Conservation (phyloP, 1,140 invertebrate species). For the Drosophila oshimai region DNA sequence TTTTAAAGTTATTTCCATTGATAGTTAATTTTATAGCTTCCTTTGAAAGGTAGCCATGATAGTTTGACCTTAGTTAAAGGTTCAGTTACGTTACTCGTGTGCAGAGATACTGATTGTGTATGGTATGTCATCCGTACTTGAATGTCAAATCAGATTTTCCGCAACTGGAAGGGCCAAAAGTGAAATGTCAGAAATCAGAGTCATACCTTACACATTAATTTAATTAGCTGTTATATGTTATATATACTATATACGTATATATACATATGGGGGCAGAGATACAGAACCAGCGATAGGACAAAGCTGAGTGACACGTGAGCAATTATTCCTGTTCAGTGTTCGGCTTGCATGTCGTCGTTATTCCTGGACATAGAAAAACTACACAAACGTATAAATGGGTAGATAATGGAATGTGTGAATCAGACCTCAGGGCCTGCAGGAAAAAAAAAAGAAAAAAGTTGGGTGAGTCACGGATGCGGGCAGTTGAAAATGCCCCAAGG, state of each 20-base stretch:
- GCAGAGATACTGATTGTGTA: neutral
- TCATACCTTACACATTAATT: conserved; percentile 65
- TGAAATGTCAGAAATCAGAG: conserved; percentile 60
- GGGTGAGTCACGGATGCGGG: conserved; percentile 51
- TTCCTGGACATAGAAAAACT: conserved; percentile 60
- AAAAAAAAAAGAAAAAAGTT: neutral
- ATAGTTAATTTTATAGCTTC: too few species aligned
- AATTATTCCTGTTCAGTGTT: conserved; percentile 61
- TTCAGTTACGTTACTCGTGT: neutral
- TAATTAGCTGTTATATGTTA: conserved; percentile 57
- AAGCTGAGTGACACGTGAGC: conserved; percentile 51
- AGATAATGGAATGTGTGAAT: conserved; percentile 47
- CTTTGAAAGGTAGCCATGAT: neutral
- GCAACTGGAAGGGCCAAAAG: conserved; percentile 13
- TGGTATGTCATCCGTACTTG: neutral
- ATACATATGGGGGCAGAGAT: conserved; percentile 1
- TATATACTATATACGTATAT: neutral
- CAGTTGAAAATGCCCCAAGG: conserved; percentile 40
- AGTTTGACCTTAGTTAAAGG: neutral
- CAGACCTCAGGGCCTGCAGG: conserved; percentile 36
- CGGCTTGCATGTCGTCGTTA: conserved; percentile 55
- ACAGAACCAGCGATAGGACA: conserved; percentile 10
- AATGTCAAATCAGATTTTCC: conserved; percentile 13
- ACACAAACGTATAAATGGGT: conserved; percentile 7
- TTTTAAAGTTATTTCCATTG: too few species aligned